Evolutionary conservation across 2,888 invertebrate species (phyloP), one percentile per base, ranked within the genome.

Genomic region (Pyrrhosoma nymphula): DNA sequence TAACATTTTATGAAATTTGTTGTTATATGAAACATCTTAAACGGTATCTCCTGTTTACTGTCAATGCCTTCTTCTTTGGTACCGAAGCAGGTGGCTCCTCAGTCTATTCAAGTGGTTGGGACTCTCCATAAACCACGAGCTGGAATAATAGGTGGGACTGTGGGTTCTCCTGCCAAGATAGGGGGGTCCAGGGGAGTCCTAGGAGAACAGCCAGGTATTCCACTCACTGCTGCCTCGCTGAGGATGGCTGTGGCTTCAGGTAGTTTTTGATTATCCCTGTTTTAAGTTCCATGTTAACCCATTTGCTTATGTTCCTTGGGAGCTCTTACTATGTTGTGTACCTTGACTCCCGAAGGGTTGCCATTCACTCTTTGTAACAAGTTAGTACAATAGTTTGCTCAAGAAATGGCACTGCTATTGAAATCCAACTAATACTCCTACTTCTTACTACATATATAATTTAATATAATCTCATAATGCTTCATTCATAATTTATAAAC

Each of bases 171-270:
- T 93, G 69, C 93, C 55, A 93, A 93, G 47, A 63, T 93, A 47
- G 93, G 93, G 39, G 93, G 93, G 16, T 47, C 93, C 26, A 93
- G 93, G 75, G 93, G 69, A 39, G 69, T 93, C 23, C 47, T 93
- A 16, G 82, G 82, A 14, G 82, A 82, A 35, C 69, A 93, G 30
- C 93, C 93, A 75, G 69, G 47, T 93, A 93, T 93, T 93, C 93
- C 93, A 69, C 69, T 93, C n/a, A 55, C 93, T 75, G 93, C 93
- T 93, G 93, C 93, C 47, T 93, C 93, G 26, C 93, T 93, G 55
- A 93, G 69, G 69, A 93, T 39, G 75, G 93, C 93, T 93, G 93
- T 93, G 75, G 75, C 93, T 93, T 93, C 93, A 93, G 93, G 93
- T 93, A 39, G 26, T 39, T 91, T 16, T 60, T 20, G n/a, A 60